Base-by-base conservation (phyloP, 2,888 invertebrate genomes). In the Drosophila paramelanica region DNA sequence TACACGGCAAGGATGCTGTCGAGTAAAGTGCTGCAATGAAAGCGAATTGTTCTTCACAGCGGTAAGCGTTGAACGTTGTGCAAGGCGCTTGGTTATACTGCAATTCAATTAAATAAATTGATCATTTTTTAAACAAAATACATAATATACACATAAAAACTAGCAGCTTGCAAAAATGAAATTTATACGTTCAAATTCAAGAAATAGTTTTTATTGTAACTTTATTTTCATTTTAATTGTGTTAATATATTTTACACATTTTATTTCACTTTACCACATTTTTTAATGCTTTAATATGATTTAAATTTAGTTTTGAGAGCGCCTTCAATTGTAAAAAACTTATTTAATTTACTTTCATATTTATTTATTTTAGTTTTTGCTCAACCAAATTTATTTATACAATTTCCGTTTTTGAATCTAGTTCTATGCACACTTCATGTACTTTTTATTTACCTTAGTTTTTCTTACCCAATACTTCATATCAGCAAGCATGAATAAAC, bases 401-500 rank as follows among this genome's bases (percentile, higher is more conserved):
- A 1, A 25, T 31, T 31, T 11, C 11, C 0, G 2, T 31, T 27
- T 5, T 10, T 31, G 5, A 25, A 8, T n/a, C 10, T 2, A 5
- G 20, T 39, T n/a, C 0, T n/a, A 4, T 17, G 10, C 10, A 13
- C 6, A 45, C 3, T 1, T 14, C 23, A 14, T 42, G n/a, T n/a
- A 13, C 13, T 17, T 50, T 59, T 55, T 36, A 41, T 42, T 8
- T 41, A n/a, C 38, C 17, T 13, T 43, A 20, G 8, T 17, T 27
- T 46, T 46, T 46, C 25, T 51, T 31, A 27, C 47, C 47, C 60
- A 57, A 57, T 73, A 77, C 60, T 66, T 77, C 58, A 69, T 60
- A 56, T 67, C 64, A 64, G 58, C 55, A 51, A 42, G 52, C 45
- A 42, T 14, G 20, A 56, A 41, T 51, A 31, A 66, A 7, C 50